Conservation (phyloP, 1,140 invertebrate genomes). For the Vanessa tameamea region DNA sequence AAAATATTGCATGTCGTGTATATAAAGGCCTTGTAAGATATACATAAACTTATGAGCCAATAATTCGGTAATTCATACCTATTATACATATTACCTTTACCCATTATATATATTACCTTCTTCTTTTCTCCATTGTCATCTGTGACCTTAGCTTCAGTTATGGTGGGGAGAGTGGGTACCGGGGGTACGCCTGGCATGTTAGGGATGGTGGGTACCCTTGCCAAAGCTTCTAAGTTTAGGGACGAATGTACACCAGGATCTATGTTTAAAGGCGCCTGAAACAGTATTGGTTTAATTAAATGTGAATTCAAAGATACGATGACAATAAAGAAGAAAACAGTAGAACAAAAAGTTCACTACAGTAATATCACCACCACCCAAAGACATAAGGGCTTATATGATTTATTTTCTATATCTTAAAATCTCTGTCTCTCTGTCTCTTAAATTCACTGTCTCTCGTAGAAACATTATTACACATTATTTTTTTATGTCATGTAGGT, state of each 20-base stretch:
- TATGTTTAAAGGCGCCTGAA: constrained; percentile 87
- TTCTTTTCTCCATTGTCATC: constrained; percentile 80
- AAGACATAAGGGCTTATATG: too few species aligned
- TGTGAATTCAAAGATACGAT: too few species aligned
- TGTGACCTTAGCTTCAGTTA: constrained; percentile 89
- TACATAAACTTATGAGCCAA: too few species aligned
- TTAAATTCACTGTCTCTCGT: too few species aligned
- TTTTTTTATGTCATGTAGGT: too few species aligned
- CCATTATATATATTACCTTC: constrained; percentile 46
- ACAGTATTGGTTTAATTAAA: background rate
- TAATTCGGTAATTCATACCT: background rate
- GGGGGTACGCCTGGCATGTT: constrained; percentile 81
- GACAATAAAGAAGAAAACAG: background rate
- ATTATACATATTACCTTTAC: background rate
- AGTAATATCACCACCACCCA: too few species aligned
- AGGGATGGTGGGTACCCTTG: constrained; percentile 86
- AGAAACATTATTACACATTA: too few species aligned
- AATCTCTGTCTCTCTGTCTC: too few species aligned
- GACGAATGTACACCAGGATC: constrained; percentile 97
- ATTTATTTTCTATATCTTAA: too few species aligned
- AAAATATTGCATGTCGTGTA: too few species aligned
- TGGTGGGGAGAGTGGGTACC: constrained; percentile 92
- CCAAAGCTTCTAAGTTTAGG: constrained; percentile 91
- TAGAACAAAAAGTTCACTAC: background rate
- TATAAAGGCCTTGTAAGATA: too few species aligned